Evolutionary conservation across 2,113 vertebrate species (phyloP).

Genomic region (Aramus guarauna): DNA sequence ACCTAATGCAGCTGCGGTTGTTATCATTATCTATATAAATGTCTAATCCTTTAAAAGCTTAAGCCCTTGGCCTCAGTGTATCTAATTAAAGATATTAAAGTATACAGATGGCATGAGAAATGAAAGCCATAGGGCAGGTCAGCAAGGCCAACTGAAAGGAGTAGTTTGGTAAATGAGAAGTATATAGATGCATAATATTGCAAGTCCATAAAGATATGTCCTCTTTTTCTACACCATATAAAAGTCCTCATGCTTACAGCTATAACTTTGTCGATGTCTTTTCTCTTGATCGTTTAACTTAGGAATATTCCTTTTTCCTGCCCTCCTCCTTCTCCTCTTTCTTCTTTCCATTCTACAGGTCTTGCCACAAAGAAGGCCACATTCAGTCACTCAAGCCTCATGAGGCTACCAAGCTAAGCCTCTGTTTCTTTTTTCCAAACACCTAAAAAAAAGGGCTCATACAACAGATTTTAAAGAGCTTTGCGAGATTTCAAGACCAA

Average conservation of each 20-base stretch:
- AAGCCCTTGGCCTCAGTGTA: not conserved
- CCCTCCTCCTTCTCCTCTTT: not conserved
- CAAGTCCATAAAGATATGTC: not conserved
- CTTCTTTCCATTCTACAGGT: not conserved
- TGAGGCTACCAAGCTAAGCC: not conserved
- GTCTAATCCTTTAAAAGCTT: conserved; percentile 40
- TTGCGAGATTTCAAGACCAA: not conserved
- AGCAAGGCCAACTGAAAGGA: not conserved
- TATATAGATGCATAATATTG: not conserved
- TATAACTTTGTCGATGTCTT: not conserved
- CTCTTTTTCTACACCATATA: not conserved
- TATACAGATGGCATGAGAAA: not conserved
- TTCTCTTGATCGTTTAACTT: not conserved
- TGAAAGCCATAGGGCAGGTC: conserved; percentile 9
- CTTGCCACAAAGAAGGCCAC: not conserved
- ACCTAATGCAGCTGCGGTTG: not conserved
- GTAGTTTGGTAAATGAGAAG: not conserved
- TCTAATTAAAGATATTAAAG: conserved; percentile 42
- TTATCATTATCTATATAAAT: not conserved
- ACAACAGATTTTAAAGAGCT: not conserved
- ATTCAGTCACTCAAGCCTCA: not conserved
- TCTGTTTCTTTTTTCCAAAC: not conserved
- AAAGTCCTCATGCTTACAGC: not conserved
- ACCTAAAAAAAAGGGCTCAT: not conserved
- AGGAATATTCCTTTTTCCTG: not conserved